Evolutionary conservation across 2,888 invertebrate genomes (phyloP).

Genomic region (Tinea semifulvella): DNA sequence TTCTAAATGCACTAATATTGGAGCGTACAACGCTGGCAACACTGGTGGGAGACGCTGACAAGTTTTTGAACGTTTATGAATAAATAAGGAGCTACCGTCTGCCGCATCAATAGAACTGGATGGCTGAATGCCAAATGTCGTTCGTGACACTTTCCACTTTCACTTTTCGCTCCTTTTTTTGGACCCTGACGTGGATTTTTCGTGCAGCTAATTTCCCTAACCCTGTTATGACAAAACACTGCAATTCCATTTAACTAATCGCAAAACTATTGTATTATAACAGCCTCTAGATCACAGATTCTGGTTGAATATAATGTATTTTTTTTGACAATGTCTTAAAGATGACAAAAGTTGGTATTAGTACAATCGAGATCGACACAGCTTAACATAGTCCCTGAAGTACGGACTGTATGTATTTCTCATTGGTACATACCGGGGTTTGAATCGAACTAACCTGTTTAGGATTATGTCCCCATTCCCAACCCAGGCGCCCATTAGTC

Average conservation of each 20-base stretch:
- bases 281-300: too few relatives aligned
- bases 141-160: constrained; percentile 62
- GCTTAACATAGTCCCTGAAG: too few relatives aligned
- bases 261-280: constrained; percentile 19
- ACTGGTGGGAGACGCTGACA: constrained; percentile 35
- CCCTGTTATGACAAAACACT: too few relatives aligned
- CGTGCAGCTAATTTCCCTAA: constrained; percentile 42
- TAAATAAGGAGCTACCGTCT: constrained; percentile 56
- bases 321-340: too few relatives aligned
- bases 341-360: too few relatives aligned
- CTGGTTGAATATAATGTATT: too few relatives aligned
- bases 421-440: too few relatives aligned
- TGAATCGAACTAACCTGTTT: too few relatives aligned
- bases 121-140: constrained; percentile 57
- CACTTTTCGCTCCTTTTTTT: constrained; percentile 29
- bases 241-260: constrained; percentile 14
- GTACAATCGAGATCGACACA: too few relatives aligned
- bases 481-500: too few relatives aligned
- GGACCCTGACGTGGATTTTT: constrained; percentile 14
- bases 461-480: too few relatives aligned
- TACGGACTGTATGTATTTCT: too few relatives aligned
- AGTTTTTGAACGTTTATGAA: constrained; percentile 64
- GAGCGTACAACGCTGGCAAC: constrained; percentile 18
- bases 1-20: constrained; percentile 35
- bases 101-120: constrained; percentile 30